phyloP scores from a whole-genome alignment of 2,888 invertebrate genomes.

The Ommatoiulus sabulosus region DNA sequence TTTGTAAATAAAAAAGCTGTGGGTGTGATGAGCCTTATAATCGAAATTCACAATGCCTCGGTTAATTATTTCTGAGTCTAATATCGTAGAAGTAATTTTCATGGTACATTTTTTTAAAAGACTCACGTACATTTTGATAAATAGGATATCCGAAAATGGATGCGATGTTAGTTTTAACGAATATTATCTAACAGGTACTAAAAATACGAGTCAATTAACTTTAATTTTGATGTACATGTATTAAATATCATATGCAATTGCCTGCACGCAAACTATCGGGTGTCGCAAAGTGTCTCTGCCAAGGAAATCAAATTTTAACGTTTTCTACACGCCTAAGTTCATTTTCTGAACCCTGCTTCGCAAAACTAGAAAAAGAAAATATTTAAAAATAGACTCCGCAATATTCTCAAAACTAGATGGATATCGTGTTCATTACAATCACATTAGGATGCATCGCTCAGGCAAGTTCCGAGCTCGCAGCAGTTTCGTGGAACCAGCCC shows the following conservation, averaged over 20 bases:
- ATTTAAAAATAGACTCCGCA: neutral
- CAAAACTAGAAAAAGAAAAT: neutral
- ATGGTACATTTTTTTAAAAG: neutral
- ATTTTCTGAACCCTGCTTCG: neutral
- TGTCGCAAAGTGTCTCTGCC: neutral
- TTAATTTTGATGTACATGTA: no score
- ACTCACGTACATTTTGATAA: neutral
- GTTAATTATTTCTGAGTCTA: neutral
- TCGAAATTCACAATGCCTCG: neutral
- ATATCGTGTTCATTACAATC: neutral
- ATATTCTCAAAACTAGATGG: neutral
- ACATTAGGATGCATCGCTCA: neutral
- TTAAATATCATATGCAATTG: no score
- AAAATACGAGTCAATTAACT: neutral
- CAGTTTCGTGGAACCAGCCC: no score
- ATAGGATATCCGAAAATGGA: neutral
- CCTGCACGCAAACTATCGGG: neutral
- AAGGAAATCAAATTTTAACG: neutral
- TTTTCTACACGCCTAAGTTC: neutral
- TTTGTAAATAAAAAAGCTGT: neutral
- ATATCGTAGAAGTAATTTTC: neutral
- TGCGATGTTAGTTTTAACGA: neutral
- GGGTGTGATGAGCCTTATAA: neutral
- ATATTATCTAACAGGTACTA: neutral
- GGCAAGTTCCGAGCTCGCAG: no score